These are phyloP conservation scores for Agrypnia vestita DNA, from an alignment of 1,140 invertebrate genomes.

Conservation along the genomic window DNA sequence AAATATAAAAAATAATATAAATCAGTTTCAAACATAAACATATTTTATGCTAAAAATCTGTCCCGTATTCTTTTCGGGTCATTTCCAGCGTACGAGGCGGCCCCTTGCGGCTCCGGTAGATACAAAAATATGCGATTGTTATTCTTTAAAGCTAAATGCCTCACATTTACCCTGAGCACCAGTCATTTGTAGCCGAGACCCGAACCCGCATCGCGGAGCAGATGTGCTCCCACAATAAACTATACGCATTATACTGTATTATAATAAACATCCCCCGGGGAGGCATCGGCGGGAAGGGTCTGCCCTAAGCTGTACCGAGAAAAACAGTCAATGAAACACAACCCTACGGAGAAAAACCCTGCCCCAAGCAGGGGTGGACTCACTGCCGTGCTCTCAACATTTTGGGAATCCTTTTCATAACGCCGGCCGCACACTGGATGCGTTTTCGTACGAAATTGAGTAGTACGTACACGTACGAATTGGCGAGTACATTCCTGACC, in stretches of 20 bases:
- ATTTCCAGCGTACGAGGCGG: no score
- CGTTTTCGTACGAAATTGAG: no score
- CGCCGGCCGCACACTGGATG: no score
- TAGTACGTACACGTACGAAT: no score
- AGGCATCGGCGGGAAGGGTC: not conserved
- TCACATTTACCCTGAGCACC: conserved; percentile 3
- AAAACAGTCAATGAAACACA: conserved; percentile 17
- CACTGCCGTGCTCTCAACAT: not conserved
- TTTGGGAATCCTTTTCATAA: no score
- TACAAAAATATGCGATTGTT: conserved; percentile 31
- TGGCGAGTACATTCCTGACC: no score
- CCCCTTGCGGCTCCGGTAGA: not conserved
- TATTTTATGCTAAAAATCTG: no score
- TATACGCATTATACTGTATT: conserved; percentile 23
- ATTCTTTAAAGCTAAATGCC: conserved; percentile 38
- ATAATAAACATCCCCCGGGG: conserved; percentile 16
- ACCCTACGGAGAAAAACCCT: not conserved
- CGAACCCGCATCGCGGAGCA: not conserved
- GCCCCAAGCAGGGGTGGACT: not conserved
- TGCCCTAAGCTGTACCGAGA: not conserved
- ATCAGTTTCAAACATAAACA: no score
- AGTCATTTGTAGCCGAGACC: conserved; percentile 4
- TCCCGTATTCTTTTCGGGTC: no score
- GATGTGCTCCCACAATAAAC: conserved; percentile 20
- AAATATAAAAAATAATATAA: no score